Evolutionary conservation across 2,797 vertebrate genomes (phyloP), one percentile per base, ranked within the genome.

Genomic region (Allobates femoralis): DNA sequence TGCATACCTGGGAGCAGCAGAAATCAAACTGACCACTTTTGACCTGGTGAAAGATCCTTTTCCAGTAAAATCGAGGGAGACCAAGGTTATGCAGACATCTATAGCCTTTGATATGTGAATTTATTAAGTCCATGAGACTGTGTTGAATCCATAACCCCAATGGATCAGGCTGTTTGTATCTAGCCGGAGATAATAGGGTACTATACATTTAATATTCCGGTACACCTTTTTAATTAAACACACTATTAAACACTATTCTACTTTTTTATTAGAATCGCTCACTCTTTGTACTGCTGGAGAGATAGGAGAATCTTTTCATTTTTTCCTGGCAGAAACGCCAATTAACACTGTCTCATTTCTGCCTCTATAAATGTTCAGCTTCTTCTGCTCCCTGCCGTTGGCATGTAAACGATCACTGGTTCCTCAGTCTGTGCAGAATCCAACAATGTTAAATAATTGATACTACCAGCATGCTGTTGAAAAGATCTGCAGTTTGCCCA

Each of bases 371-470:
- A 87, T 87, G 77, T 84, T 84, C 77, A 51, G 55, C 26, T 80
- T 81, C 81, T 34, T 62, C 50, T 34, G 77, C 86, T 87, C 86
- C 82, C 77, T 80, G 76, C 86, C 76, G 76, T 78, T 87, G 82
- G 86, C 81, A 87, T 87, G 69, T 84, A 85, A 87, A 80, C 69
- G 50, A 81, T 87, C 82, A 46, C 82, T 58, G 50, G 86, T 84
- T 82, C 77, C 81, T 67, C 77, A 84, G 86, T 64, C 86, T 87
- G 56, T 81, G 83, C 67, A 84, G 69, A 75, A 80, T 85, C 76
- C 82, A 84, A 75, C 82, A 80, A 73, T 78, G 56, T 75, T 87
- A 81, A 87, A 87, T 87, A 84, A 87, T 87, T 87, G 77, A 87
- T 87, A 76, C 15, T 67, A 30, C 50, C 82, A 87, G 86, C 86